Percentiles rank a stretch among this genome's conserved stretches.
These are phyloP conservation scores for Cebus imitator DNA, from an alignment of 2,113 vertebrate genomes.

Conservation along the genomic window DNA sequence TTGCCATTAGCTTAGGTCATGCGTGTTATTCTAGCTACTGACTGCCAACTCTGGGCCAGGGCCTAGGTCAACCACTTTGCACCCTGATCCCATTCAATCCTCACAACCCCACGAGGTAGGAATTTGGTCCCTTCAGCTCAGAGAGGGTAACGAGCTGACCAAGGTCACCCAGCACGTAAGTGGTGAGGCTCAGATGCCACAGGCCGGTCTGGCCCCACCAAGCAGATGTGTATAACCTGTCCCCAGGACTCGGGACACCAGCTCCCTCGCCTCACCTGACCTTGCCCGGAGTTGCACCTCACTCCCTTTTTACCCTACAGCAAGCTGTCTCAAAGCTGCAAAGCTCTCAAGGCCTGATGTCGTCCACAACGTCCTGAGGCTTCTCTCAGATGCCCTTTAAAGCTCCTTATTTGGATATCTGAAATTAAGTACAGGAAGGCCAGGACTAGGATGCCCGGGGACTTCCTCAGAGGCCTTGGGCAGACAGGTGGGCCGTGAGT, in stretches of 20 bases:
- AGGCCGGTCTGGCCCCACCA: background rate
- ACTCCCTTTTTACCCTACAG: background rate
- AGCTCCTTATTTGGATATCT: background rate
- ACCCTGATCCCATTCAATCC: background rate
- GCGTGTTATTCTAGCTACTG: background rate
- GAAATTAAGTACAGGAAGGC: background rate
- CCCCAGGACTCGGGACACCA: background rate
- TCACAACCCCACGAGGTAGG: background rate
- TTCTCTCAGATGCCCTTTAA: background rate
- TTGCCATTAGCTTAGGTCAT: background rate
- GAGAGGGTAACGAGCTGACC: background rate
- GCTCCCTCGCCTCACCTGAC: background rate
- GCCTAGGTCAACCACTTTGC: background rate
- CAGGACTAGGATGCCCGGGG: background rate
- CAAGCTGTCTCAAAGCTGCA: background rate
- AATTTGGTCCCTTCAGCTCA: background rate
- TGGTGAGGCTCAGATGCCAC: background rate
- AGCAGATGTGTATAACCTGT: background rate
- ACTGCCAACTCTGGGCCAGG: background rate
- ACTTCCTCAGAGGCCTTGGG: slow-evolving; percentile 1
- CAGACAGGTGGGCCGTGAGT: background rate
- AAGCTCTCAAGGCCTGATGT: background rate
- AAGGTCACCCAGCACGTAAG: background rate
- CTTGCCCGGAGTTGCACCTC: background rate
- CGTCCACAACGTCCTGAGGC: background rate